These are phyloP conservation scores for Prosopocoilus inquinatus DNA, from an alignment of 2,888 invertebrate species.

Conservation along the genomic window DNA sequence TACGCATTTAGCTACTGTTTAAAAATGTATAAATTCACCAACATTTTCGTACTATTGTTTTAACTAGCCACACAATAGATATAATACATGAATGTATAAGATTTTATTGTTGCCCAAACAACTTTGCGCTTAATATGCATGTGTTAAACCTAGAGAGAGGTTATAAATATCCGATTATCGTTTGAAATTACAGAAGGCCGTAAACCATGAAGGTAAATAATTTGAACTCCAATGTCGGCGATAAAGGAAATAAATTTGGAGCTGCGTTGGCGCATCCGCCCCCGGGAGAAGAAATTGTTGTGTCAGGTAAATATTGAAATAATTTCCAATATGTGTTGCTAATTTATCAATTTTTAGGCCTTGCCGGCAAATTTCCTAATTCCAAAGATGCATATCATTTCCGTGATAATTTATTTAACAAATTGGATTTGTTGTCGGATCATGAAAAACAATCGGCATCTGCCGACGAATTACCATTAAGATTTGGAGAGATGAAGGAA, in stretches of 20 bases:
- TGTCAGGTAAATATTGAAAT: conserved; percentile 53
- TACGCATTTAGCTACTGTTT: no score
- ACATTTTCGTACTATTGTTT: no score
- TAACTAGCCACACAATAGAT: no score
- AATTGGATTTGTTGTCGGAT: conserved; percentile 80
- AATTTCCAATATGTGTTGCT: not conserved
- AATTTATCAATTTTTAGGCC: conserved; percentile 27
- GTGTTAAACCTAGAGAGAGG: no score
- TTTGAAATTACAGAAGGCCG: no score
- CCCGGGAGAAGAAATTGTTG: conserved; percentile 62
- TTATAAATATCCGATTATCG: no score
- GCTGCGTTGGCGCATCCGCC: not conserved
- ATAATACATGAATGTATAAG: no score
- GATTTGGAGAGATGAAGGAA: conserved; percentile 65
- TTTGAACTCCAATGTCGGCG: no score
- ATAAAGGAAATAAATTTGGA: not conserved
- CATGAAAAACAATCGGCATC: conserved; percentile 69
- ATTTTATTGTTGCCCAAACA: no score
- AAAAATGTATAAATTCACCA: no score
- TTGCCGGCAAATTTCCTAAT: conserved; percentile 74
- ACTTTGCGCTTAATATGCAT: no score
- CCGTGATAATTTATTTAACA: conserved; percentile 67
- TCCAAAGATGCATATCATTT: conserved; percentile 72
- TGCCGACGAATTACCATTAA: conserved; percentile 57
- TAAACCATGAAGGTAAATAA: no score